Evolutionary conservation across 2,797 vertebrate species (phyloP).

Genomic region (Australoheros facetus): DNA sequence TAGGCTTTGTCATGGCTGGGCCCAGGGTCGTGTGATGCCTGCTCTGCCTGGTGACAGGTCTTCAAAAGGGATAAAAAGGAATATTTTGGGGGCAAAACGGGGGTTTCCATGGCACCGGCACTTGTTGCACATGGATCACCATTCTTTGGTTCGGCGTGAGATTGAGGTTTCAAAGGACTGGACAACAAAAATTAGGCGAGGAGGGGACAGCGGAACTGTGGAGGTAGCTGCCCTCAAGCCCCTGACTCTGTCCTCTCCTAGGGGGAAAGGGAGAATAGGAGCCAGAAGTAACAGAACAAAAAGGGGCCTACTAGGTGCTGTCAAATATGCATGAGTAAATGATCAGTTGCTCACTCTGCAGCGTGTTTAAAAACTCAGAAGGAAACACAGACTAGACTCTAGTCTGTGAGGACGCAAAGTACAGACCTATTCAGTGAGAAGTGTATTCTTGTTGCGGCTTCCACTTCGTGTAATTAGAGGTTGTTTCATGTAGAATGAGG

Average conservation of each 20-base stretch:
- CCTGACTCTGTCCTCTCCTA: constrained; percentile 75
- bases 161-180: constrained; percentile 84
- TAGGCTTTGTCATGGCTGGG: constrained; percentile 98
- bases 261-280: constrained; percentile 80
- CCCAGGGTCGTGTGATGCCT: constrained; percentile 93
- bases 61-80: constrained; percentile 91
- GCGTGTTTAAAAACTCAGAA: constrained; percentile 53
- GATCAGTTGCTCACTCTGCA: constrained; percentile 80
- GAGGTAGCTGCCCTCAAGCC: constrained; percentile 87
- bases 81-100: constrained; percentile 91
- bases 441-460: constrained; percentile 73
- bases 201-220: constrained; percentile 76
- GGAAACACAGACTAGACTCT: constrained; percentile 38
- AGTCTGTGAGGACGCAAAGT: constrained; percentile 34
- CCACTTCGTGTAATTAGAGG: constrained; percentile 80
- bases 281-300: constrained; percentile 79
- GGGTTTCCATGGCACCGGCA: constrained; percentile 94
- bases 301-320: constrained; percentile 80
- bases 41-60: constrained; percentile 94
- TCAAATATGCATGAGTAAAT: constrained; percentile 84
- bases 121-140: constrained; percentile 89
- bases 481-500: constrained; percentile 75
- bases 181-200: constrained; percentile 84
- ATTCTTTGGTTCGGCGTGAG: constrained; percentile 86
- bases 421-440: constrained; percentile 67